Percentiles rank a stretch among this genome's conserved stretches.
Evolutionary conservation across 1,140 invertebrate species (phyloP).

Genomic region (Drosophila tani): DNA sequence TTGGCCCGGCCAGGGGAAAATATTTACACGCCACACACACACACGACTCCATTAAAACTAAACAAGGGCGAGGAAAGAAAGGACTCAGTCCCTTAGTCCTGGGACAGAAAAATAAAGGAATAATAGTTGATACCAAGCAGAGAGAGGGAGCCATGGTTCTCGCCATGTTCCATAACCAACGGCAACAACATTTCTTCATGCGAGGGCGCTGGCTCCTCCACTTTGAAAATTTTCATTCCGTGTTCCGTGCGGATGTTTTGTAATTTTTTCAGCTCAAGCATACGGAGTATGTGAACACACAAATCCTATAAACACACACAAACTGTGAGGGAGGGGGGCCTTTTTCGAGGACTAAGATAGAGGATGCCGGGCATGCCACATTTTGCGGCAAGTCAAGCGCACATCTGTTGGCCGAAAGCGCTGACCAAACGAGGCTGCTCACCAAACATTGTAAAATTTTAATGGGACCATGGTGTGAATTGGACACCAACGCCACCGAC

Average conservation of each 20-base stretch:
- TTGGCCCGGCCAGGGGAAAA: slow-evolving; percentile 37
- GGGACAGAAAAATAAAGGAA: background rate
- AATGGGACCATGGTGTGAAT: slow-evolving; percentile 60
- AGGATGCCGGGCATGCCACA: slow-evolving; percentile 35
- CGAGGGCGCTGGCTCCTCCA: slow-evolving; percentile 12
- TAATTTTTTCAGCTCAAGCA: slow-evolving; percentile 50
- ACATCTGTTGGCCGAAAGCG: slow-evolving; percentile 60
- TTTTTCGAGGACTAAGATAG: slow-evolving; percentile 19
- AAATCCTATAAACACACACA: slow-evolving; percentile 62
- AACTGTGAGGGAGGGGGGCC: background rate
- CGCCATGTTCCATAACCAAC: slow-evolving; percentile 65
- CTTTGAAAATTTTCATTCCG: slow-evolving; percentile 41
- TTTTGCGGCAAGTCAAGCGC: slow-evolving; percentile 65
- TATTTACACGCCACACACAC: slow-evolving; percentile 64
- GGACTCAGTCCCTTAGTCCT: slow-evolving; percentile 12
- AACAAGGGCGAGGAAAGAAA: slow-evolving; percentile 58
- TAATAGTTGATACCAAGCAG: slow-evolving; percentile 35
- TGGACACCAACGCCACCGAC: slow-evolving; percentile 26
- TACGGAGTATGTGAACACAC: slow-evolving; percentile 60
- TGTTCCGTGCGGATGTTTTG: slow-evolving; percentile 43
- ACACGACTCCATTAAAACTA: slow-evolving; percentile 72
- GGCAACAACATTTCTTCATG: slow-evolving; percentile 58
- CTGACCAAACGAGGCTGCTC: slow-evolving; percentile 55
- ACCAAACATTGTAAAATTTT: slow-evolving; percentile 65
- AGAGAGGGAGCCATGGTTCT: slow-evolving; percentile 30